Percentiles rank a stretch among this genome's conserved stretches.
Conservation (phyloP, 1,140 invertebrate genomes). For the Choristoneura fumiferana region DNA sequence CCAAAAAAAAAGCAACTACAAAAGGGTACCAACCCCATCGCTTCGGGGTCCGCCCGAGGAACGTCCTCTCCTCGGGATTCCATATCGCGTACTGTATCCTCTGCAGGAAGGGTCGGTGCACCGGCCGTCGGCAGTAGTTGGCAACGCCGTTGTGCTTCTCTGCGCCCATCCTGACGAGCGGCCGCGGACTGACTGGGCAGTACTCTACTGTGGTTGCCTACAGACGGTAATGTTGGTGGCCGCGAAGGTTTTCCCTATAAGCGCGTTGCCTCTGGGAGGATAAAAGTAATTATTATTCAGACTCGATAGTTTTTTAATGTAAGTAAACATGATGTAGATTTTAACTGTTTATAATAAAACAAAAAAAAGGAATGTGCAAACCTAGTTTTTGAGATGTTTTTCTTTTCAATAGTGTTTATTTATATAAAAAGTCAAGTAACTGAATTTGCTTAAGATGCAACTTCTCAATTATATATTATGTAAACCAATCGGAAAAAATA, state of each 20-base stretch:
- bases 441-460: too few relatives aligned
- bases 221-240: neutral
- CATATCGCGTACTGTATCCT: slow-evolving; percentile 82
- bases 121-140: slow-evolving; percentile 60
- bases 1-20: too few relatives aligned
- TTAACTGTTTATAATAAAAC: too few relatives aligned
- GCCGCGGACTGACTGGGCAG: neutral
- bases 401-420: too few relatives aligned
- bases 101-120: slow-evolving; percentile 65
- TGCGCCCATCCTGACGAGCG: slow-evolving; percentile 48
- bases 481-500: too few relatives aligned
- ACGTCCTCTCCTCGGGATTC: slow-evolving; percentile 82
- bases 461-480: too few relatives aligned
- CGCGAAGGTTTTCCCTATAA: neutral
- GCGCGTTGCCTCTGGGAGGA: neutral
- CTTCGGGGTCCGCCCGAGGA: slow-evolving; percentile 84
- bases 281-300: too few relatives aligned
- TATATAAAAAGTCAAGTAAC: too few relatives aligned
- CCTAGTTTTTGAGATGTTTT: too few relatives aligned
- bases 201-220: neutral
- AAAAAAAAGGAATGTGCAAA: too few relatives aligned
- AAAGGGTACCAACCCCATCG: slow-evolving; percentile 84
- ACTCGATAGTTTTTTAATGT: too few relatives aligned
- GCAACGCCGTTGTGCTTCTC: slow-evolving; percentile 64
- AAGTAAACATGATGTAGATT: too few relatives aligned